Conservation (phyloP, 2,888 invertebrate species). For the Nomada flava region DNA sequence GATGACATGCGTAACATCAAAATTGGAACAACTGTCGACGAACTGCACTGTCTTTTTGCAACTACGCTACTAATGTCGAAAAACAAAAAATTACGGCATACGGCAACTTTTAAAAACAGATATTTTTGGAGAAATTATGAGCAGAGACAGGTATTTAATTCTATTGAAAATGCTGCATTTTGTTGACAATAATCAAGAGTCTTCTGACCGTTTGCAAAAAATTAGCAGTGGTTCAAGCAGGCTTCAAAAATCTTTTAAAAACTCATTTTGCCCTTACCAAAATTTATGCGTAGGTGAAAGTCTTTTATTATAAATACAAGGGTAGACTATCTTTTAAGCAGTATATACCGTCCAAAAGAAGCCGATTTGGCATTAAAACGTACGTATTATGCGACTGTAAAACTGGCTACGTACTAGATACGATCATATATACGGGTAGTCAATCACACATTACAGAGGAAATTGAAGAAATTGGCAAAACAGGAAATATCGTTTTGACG, state of each 20-base stretch:
- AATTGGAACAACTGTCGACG: no score
- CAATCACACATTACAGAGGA: slow-evolving; percentile 25
- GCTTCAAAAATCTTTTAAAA: slow-evolving; percentile 28
- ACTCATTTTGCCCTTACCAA: slow-evolving; percentile 42
- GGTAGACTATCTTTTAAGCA: slow-evolving; percentile 34
- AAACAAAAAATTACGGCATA: no score
- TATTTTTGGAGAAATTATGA: no score
- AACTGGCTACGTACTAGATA: slow-evolving; percentile 27
- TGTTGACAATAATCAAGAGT: no score
- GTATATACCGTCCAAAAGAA: slow-evolving; percentile 40
- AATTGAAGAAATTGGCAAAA: slow-evolving; percentile 29
- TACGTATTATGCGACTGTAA: slow-evolving; percentile 39
- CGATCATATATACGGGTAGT: slow-evolving; percentile 12
- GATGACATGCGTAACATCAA: no score
- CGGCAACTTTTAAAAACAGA: no score
- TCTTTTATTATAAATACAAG: slow-evolving; percentile 26
- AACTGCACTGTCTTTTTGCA: no score
- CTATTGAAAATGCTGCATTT: no score
- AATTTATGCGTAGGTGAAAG: slow-evolving; percentile 39
- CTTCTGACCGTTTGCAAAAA: no score
- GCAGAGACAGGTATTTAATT: no score
- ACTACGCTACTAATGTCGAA: no score
- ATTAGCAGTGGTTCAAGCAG: no score
- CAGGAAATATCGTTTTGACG: slow-evolving; percentile 36
- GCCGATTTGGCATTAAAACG: slow-evolving; percentile 34